phyloP scores from a whole-genome alignment of 2,113 vertebrate species.

The Elachura formosa region DNA sequence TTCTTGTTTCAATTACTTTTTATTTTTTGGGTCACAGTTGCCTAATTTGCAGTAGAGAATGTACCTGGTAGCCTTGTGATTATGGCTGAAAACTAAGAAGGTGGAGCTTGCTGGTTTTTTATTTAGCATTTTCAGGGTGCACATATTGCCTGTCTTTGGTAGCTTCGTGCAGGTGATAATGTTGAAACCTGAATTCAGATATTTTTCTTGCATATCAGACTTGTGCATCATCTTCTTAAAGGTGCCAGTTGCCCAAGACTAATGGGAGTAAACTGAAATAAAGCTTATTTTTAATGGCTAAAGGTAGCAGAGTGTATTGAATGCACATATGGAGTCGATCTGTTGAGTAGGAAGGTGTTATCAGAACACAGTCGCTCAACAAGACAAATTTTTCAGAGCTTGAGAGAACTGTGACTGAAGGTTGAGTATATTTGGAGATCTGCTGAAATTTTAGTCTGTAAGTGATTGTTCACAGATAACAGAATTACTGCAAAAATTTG shows the following conservation, averaged over 20 bases:
- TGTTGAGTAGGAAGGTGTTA: constrained; percentile 62
- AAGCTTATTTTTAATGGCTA: constrained; percentile 37
- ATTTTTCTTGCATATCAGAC: not conserved
- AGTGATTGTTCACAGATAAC: not conserved
- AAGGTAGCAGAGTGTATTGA: constrained; percentile 3
- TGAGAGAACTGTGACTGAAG: not conserved
- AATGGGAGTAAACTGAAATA: not conserved
- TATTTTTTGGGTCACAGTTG: not conserved
- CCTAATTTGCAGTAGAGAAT: not conserved
- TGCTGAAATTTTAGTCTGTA: not conserved
- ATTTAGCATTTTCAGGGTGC: not conserved
- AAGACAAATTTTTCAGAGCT: constrained; percentile 16
- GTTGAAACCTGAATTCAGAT: not conserved
- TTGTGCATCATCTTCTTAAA: not conserved
- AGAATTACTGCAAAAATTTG: not conserved
- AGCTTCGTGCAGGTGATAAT: not conserved
- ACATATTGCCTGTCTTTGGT: not conserved
- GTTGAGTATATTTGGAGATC: constrained; percentile 39
- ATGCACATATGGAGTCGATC: constrained; percentile 49
- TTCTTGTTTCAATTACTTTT: not conserved
- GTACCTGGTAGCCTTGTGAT: not conserved
- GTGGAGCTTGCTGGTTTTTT: not conserved
- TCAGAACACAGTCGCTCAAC: constrained; percentile 34
- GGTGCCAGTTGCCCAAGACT: not conserved
- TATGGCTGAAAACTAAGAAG: not conserved